A percentile compares a stretch with the other conserved stretches of the same genome.
Evolutionary conservation across 2,888 invertebrate genomes (phyloP).

Genomic region (Punctoribates punctum): DNA sequence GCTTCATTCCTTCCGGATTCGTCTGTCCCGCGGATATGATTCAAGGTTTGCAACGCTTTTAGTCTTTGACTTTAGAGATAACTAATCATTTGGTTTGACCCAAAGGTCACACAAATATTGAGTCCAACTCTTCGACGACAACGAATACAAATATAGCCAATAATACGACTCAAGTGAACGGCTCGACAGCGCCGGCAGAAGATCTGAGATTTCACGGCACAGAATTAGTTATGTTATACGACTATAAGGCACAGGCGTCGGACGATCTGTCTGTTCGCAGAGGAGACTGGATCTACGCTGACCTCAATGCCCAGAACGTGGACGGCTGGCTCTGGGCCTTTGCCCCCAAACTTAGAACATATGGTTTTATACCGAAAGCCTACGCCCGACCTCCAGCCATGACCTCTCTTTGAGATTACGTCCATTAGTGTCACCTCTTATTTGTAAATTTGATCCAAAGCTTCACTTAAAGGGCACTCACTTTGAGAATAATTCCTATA

Average conservation of each 20-base stretch:
- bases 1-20: conserved; percentile 90
- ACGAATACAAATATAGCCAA: neutral
- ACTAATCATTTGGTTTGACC: neutral
- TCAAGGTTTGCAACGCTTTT: conserved; percentile 56
- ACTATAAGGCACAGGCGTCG: conserved; percentile 92
- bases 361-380: conserved; percentile 92
- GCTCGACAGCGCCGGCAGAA: conserved; percentile 52
- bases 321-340: conserved; percentile 90
- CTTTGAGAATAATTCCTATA: too few species aligned
- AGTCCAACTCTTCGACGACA: conserved; percentile 18
- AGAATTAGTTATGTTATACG: conserved; percentile 87
- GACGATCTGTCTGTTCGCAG: conserved; percentile 84
- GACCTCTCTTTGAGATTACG: conserved; percentile 65
- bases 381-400: conserved; percentile 88
- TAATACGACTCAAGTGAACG: neutral
- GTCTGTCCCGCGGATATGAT: conserved; percentile 83
- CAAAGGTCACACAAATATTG: conserved; percentile 22
- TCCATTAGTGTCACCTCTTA: too few species aligned
- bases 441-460: too few species aligned
- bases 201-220: conserved; percentile 79
- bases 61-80: neutral
- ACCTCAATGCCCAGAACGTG: conserved; percentile 84
- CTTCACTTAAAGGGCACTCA: too few species aligned
- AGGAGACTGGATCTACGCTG: conserved; percentile 94
- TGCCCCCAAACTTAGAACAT: conserved; percentile 76